A percentile compares a stretch with the other conserved stretches of the same genome.
These are phyloP conservation scores for Spatulosminthurus flaviceps DNA, from an alignment of 2,888 invertebrate genomes.

Conservation along the genomic window DNA sequence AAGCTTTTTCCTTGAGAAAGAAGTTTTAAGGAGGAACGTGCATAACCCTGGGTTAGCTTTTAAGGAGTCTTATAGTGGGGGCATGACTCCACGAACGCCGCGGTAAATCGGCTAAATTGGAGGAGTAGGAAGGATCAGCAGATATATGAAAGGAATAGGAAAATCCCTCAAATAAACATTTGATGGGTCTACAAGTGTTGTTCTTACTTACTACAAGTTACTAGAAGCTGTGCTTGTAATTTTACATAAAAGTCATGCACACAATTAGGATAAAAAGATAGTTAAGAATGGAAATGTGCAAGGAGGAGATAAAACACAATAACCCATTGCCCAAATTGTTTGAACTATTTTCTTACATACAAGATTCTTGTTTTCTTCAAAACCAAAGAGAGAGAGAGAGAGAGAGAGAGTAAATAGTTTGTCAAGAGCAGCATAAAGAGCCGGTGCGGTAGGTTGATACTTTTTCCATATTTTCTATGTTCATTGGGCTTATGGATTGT, in stretches of 20 bases:
- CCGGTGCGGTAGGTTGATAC: neutral
- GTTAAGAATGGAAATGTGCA: constrained; percentile 43
- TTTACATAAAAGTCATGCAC: neutral
- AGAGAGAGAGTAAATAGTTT: constrained; percentile 35
- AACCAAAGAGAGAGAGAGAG: neutral
- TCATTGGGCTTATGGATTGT: neutral
- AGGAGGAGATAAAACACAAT: constrained; percentile 35
- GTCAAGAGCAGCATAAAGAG: constrained; percentile 20
- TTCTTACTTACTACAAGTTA: no score
- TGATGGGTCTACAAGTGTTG: neutral
- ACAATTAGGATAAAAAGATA: neutral
- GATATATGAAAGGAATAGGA: constrained; percentile 1
- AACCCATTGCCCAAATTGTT: constrained; percentile 41
- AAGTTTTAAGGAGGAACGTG: neutral
- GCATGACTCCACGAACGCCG: no score
- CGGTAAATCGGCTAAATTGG: no score
- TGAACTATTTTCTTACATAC: constrained; percentile 41
- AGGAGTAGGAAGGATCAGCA: neutral
- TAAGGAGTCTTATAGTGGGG: neutral
- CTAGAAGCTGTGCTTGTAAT: neutral
- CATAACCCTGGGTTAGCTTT: neutral
- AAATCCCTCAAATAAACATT: constrained; percentile 20
- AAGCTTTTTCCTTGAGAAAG: constrained; percentile 16
- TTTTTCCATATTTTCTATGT: no score
- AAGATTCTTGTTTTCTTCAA: constrained; percentile 18